These are phyloP conservation scores for Octopus sinensis DNA, from an alignment of 1,140 invertebrate genomes.

Conservation along the genomic window DNA sequence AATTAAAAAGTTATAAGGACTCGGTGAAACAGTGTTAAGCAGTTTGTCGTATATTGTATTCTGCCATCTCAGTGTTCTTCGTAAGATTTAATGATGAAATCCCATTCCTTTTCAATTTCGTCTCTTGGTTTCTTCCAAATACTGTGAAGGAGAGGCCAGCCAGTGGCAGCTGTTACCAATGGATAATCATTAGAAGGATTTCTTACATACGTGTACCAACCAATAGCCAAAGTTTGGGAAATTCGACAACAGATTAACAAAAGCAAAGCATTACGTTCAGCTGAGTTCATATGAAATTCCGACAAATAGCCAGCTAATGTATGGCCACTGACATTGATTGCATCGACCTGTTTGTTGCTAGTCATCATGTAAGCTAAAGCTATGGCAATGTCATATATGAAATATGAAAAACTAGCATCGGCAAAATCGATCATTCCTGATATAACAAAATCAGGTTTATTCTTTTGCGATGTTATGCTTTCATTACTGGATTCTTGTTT, in stretches of 20 bases:
- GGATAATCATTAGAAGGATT: constrained; percentile 79
- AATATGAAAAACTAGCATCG: constrained; percentile 71
- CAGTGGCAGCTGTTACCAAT: constrained; percentile 61
- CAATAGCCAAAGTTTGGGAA: constrained; percentile 76
- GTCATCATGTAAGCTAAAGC: constrained; percentile 77
- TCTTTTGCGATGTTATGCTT: background rate
- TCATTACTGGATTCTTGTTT: background rate
- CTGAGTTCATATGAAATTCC: constrained; percentile 61
- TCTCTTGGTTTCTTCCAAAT: constrained; percentile 61
- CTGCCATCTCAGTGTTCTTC: too few relatives aligned
- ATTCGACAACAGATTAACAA: constrained; percentile 73
- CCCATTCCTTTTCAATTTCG: constrained; percentile 50
- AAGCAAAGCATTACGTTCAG: constrained; percentile 69
- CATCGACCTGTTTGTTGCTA: constrained; percentile 60
- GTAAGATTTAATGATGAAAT: background rate
- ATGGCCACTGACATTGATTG: constrained; percentile 66
- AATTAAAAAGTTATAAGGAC: too few relatives aligned
- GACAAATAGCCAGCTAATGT: constrained; percentile 74
- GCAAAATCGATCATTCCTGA: constrained; percentile 78
- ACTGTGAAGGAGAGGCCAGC: constrained; percentile 43
- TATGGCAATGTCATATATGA: constrained; percentile 81
- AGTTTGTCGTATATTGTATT: too few relatives aligned
- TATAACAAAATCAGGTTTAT: constrained; percentile 38
- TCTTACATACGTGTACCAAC: constrained; percentile 70
- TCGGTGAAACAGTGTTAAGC: too few relatives aligned